A percentile compares a stretch with the other conserved stretches of the same genome.
These are phyloP conservation scores for Litoditis marina DNA, from an alignment of 2,888 invertebrate species.

Conservation along the genomic window DNA sequence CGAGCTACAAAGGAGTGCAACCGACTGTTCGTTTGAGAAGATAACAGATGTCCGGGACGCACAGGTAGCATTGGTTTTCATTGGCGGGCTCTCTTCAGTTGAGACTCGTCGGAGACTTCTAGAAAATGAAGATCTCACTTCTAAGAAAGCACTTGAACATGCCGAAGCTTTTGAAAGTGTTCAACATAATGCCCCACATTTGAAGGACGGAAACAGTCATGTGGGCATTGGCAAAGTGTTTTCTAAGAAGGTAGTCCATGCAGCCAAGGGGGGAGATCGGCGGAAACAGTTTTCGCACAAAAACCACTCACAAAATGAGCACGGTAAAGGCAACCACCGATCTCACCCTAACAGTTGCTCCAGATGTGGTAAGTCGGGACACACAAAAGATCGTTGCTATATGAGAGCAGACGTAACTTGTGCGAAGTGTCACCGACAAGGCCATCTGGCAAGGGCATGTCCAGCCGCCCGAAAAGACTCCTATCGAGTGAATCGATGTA, in stretches of 20 bases:
- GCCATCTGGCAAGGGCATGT: too few species aligned
- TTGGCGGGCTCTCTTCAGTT: not conserved
- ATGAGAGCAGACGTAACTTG: too few species aligned
- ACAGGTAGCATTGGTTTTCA: not conserved
- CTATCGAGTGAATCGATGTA: too few species aligned
- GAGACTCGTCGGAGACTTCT: not conserved
- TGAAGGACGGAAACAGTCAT: not conserved
- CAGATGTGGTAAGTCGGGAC: not conserved
- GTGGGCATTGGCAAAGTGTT: constrained; percentile 1
- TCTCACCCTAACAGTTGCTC: constrained; percentile 1
- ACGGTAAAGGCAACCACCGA: not conserved
- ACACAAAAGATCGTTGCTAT: too few species aligned
- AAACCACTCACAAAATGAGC: too few species aligned
- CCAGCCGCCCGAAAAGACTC: too few species aligned
- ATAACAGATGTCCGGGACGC: not conserved
- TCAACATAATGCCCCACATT: not conserved
- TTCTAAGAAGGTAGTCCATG: not conserved
- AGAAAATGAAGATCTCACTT: not conserved
- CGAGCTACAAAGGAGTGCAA: not conserved
- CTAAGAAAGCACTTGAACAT: constrained; percentile 1
- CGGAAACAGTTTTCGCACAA: not conserved
- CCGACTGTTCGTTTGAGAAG: not conserved
- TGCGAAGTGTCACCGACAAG: too few species aligned
- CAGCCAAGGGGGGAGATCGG: not conserved
- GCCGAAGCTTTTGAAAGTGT: constrained; percentile 3